A percentile compares a stretch with the other conserved stretches of the same genome.
phyloP scores from a whole-genome alignment of 2,113 vertebrate species.

The Dromas ardeola region DNA sequence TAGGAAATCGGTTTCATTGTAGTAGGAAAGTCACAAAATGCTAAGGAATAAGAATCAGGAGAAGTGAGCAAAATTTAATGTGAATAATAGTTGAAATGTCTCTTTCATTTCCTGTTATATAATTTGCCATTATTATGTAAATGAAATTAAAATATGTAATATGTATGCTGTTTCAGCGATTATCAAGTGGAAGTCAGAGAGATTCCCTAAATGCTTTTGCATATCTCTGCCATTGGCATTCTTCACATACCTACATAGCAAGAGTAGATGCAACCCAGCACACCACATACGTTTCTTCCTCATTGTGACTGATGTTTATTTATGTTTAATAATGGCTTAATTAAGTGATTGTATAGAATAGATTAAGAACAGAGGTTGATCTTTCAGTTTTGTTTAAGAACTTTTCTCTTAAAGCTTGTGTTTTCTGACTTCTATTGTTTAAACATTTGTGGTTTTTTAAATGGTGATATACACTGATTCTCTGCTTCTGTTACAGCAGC shows the following conservation, averaged over 20 bases:
- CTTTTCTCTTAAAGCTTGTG: neutral
- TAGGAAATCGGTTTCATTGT: neutral
- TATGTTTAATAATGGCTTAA: neutral
- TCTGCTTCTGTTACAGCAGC: neutral
- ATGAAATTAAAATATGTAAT: neutral
- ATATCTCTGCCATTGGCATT: neutral
- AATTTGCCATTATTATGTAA: neutral
- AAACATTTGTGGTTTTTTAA: neutral
- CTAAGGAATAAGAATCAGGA: neutral
- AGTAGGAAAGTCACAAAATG: neutral
- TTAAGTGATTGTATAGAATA: neutral
- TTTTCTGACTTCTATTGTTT: neutral
- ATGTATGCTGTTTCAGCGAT: fast-evolving
- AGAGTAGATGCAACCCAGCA: neutral
- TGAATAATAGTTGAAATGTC: neutral
- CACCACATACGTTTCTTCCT: neutral
- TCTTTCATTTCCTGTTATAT: neutral
- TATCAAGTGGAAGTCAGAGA: neutral
- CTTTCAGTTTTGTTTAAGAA: neutral
- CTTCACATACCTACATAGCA: neutral
- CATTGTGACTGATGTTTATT: neutral
- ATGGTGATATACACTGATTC: neutral
- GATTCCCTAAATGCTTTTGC: neutral
- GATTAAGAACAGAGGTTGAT: neutral
- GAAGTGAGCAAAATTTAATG: neutral